Conservation (phyloP, 2,888 invertebrate species). For the Thyatira batis region DNA sequence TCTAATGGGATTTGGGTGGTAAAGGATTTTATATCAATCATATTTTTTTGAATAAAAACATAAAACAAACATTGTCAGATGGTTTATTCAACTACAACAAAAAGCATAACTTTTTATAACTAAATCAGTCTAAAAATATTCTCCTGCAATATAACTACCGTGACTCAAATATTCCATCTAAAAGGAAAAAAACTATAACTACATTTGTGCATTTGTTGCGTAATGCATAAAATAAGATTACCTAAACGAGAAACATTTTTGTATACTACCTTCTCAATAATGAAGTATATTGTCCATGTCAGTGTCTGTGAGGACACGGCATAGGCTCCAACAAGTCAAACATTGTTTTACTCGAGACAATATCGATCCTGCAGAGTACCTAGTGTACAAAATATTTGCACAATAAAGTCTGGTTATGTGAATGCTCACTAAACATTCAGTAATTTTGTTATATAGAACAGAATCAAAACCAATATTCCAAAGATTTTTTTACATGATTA, state of each 20-base stretch:
- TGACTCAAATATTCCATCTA: conserved; percentile 70
- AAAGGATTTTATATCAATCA: conserved; percentile 1
- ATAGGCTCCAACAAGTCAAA: background rate
- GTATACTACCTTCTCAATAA: conserved; percentile 11
- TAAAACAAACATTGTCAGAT: conserved; percentile 56
- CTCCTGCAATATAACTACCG: conserved; percentile 71
- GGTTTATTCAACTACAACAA: conserved; percentile 81
- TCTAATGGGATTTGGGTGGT: background rate
- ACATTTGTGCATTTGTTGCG: conserved; percentile 40
- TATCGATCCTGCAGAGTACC: conserved; percentile 12
- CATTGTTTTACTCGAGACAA: background rate
- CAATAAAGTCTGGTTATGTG: conserved; percentile 9
- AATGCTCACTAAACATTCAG: conserved; percentile 21
- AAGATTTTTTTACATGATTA: conserved; percentile 50
- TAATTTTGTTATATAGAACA: conserved; percentile 22
- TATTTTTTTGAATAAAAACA: conserved; percentile 19
- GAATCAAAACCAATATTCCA: conserved; percentile 62
- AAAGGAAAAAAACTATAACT: conserved; percentile 60
- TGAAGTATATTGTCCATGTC: background rate
- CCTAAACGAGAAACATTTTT: conserved; percentile 11
- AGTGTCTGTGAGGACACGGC: background rate
- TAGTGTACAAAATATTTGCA: conserved; percentile 27
- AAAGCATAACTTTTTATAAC: conserved; percentile 80
- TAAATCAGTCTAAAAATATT: conserved; percentile 83
- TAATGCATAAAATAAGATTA: conserved; percentile 20